Evolutionary conservation across 2,888 invertebrate species (phyloP), one percentile per base, ranked within the genome.

Genomic region (Epiperipatus broadwayi): DNA sequence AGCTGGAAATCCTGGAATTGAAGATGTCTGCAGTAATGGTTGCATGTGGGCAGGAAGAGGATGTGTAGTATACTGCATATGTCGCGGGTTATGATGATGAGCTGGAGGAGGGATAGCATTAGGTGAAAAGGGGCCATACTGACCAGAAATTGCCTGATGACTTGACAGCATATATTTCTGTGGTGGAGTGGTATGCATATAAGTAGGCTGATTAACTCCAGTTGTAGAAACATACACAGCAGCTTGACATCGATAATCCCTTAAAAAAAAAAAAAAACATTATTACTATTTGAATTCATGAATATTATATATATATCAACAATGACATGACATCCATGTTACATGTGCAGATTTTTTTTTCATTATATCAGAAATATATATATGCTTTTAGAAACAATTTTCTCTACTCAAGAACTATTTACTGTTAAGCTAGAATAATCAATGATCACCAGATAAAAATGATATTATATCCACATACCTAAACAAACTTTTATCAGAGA

Each of bases 31-130:
- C n/a, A 47, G 42, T 5, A 47, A 35, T 20, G 60, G 61, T 43
- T 77, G 78, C 59, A 79, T 72, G 57, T 81, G 80, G 5, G 79
- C 79, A 44, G 79, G 79, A 51, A 79, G 60, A 32, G 78, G 78
- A 60, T 79, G 78, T 35, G 72, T 69, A 43, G 77, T 69, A 57
- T 49, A 71, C 66, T 37, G 70, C 70, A 55, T 50, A n/a, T n/a
- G n/a, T n/a, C n/a, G n/a, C 35, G 57, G 53, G 49, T 74, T 73
- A 46, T 58, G 46, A 64, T 79, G 78, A 61, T 79, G 83, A 15
- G 83, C 81, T 35, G 78, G 76, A 7, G 83, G 81, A 34, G 80
- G 81, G 28, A 80, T 60, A 44, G 69, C 71, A 48, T 72, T 67
- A 27, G 59, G 52, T 16, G 59, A 49, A 46, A 58, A 57, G 12